A percentile compares a stretch with the other conserved stretches of the same genome.
These are phyloP conservation scores for Clusia tigrina DNA, from an alignment of 2,888 invertebrate genomes.

Conservation along the genomic window DNA sequence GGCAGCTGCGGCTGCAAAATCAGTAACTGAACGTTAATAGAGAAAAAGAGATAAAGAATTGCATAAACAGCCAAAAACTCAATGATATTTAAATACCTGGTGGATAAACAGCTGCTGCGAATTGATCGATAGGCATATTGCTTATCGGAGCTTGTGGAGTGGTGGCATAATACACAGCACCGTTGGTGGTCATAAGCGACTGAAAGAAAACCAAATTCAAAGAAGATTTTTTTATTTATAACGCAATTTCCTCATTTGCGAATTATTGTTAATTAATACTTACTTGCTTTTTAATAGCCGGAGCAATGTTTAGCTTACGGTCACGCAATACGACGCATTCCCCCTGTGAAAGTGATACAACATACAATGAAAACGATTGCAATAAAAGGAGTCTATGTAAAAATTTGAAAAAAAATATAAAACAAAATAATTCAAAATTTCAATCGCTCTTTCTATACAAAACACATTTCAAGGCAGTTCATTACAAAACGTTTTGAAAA, in stretches of 20 bases:
- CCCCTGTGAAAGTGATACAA: constrained; percentile 64
- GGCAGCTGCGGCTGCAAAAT: constrained; percentile 62
- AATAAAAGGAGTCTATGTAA: constrained; percentile 25
- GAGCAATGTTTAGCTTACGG: constrained; percentile 84
- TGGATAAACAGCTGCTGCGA: constrained; percentile 65
- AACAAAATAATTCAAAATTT: constrained; percentile 29
- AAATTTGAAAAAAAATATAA: constrained; percentile 31
- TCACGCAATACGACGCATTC: constrained; percentile 81
- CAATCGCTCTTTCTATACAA: constrained; percentile 29
- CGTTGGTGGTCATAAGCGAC: constrained; percentile 65
- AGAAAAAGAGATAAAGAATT: constrained; percentile 27
- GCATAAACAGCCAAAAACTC: constrained; percentile 25
- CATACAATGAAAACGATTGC: constrained; percentile 27
- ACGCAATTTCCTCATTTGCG: too few species aligned
- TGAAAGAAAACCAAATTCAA: too few species aligned
- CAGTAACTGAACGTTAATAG: constrained; percentile 50
- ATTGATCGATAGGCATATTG: constrained; percentile 66
- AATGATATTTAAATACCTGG: constrained; percentile 54
- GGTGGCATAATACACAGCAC: constrained; percentile 65
- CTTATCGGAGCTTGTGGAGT: constrained; percentile 65
- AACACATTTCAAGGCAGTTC: constrained; percentile 38
- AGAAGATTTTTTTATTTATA: too few species aligned
- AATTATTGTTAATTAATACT: too few species aligned
- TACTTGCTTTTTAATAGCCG: constrained; percentile 85
- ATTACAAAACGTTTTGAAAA: constrained; percentile 43